A percentile compares a stretch with the other conserved stretches of the same genome.
These are phyloP conservation scores for Escarpia spicata DNA, from an alignment of 2,888 invertebrate species.

Conservation along the genomic window DNA sequence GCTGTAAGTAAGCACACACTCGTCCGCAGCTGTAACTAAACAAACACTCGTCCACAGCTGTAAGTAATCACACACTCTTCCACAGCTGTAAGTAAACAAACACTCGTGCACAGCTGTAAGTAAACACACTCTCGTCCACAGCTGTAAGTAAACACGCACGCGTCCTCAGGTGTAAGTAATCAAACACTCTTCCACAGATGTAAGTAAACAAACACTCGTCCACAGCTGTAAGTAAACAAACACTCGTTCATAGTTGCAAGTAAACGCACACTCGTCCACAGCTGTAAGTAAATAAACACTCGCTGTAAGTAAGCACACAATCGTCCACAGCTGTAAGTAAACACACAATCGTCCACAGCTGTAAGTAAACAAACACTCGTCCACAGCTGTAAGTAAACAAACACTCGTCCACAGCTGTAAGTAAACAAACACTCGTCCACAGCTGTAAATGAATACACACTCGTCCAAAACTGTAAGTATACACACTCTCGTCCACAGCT, in stretches of 20 bases:
- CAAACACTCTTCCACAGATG: too few species aligned
- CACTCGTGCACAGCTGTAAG: too few species aligned
- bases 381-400: not conserved
- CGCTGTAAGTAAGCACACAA: not conserved
- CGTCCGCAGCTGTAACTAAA: too few species aligned
- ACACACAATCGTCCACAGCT: not conserved
- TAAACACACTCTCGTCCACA: too few species aligned
- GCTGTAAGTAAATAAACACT: not conserved
- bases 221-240: conserved; percentile 19
- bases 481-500: not conserved
- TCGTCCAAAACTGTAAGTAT: not conserved
- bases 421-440: not conserved
- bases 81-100: too few species aligned
- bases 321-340: not conserved
- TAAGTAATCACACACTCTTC: too few species aligned
- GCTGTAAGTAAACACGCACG: too few species aligned
- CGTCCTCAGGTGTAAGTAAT: too few species aligned
- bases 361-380: not conserved
- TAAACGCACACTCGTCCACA: not conserved
- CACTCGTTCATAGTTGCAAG: not conserved
- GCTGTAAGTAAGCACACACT: too few species aligned
- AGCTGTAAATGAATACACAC: not conserved
- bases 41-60: too few species aligned
- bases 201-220: conserved; percentile 25
- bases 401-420: not conserved